Base-by-base conservation (phyloP, 2,888 invertebrate genomes). In the Archips crataeganus region DNA sequence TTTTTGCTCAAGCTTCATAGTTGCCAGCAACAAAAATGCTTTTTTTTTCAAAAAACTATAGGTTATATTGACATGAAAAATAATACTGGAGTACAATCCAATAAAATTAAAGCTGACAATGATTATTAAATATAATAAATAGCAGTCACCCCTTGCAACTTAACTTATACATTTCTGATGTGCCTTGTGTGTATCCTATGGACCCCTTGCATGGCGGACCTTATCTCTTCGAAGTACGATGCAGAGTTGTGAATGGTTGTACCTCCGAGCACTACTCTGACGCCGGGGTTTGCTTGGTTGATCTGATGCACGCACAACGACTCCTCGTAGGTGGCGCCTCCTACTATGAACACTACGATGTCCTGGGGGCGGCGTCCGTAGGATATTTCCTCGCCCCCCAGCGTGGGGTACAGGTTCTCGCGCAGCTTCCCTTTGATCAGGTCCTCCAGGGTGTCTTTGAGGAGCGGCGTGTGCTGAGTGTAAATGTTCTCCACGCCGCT, bases 401-500 rank as follows among this genome's bases (percentile, higher is more conserved):
- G 94, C 77, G 97, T 97, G 0, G 99, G 99, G 92, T 97, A 99
- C 4, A 96, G 91, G 75, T 97, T 96, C 81, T 98, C 98, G 73
- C 97, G 96, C n/a, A 99, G 95, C 83, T 97, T 97, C 1, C 98
- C 99, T 87, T 98, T 98, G 49, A 98, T 95, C 0, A 99, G 94
- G 85, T 98, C 98, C 82, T 99, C 99, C 0, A 99, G 87, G 0
- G 98, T 97, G 85, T 98, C 98, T 81, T 97, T 97, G 6, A 99
- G 90, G 36, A 98, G 94, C 0, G 99, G 99, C n/a, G 97, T 97
- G 90, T 99, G 99, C 86, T 99, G 99, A 0, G 99, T 99, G 93
- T 99, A 99, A 76, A 99, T 98, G 91, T 99, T 99, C 88, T 99
- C 99, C 0, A 99, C 99, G 1, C 99, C 99, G 92, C 97, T 98